Evolutionary conservation across 2,888 invertebrate genomes (phyloP), one percentile per base, ranked within the genome.

Genomic region (Lacanobia oleracea): DNA sequence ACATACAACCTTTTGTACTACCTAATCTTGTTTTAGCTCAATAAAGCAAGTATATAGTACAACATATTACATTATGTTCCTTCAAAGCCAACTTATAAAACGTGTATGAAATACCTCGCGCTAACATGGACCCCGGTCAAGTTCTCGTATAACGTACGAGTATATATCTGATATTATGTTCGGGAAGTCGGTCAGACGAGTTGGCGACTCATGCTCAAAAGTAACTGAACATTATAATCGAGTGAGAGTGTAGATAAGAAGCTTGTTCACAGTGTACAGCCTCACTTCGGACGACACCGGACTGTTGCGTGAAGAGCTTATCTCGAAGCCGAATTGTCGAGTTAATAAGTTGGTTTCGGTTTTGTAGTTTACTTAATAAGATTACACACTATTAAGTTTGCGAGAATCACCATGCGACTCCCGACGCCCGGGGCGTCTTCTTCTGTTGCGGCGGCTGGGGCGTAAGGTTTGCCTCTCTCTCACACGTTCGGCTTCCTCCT

Each of bases 151-250:
- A 37, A 43, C 48, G 45, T 27, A 45, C 43, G 50, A 33, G 23
- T 43, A 48, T 45, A 18, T 74, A 53, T 75, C 56, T 27, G 43
- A 10, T 40, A 57, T 59, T 40, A 57, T 59, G 56, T 61, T 61
- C 37, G 12, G 12, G 51, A 62, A 77, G 54, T 56, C 45, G 37
- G 61, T 18, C 27, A 40, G 10, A 10, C 10, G 40, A 40, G 40
- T 66, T 71, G 57, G 65, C 51, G 21, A 64, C 40, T 65, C 37
- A 37, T 48, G 21, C 23, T 53, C 40, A 48, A 14, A 50, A 68
- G 40, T 62, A 71, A 48, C 43, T 60, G 64, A 27, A 61, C 27
- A 60, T 74, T 60, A 72, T 72, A 61, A 66, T 74, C 66, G 45
- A 65, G 65, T 66, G 54, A 56, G 43, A 54, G 12, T 23, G 23